Evolutionary conservation across 2,113 vertebrate genomes (phyloP), one percentile per base, ranked within the genome.

Genomic region (Apodemus sylvaticus): DNA sequence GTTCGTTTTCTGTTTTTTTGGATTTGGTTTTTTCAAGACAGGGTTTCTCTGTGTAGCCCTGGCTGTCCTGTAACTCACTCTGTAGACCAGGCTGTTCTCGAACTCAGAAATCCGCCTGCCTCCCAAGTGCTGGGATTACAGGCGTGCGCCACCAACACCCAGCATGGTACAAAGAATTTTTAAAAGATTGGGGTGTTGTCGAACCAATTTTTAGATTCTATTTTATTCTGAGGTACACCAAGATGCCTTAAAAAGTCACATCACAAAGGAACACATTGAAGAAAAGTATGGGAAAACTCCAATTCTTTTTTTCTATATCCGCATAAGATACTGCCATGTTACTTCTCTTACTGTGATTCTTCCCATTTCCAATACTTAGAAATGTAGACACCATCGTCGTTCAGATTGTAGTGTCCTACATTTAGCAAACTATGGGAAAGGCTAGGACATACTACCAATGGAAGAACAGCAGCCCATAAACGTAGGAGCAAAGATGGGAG

Each of bases 221-320:
- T 89, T 96, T 96, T 76, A 92, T 86, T 89, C 64, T 82, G 19
- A 83, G 64, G 20, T 9, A 9, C 7, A 77, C 90, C 20, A 94
- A n/a, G 86, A 73, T 78, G 81, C 3, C 68, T 89, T 78, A 17
- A 85, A 5, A n/a, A 79, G 39, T 9, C 11, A 79, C 42, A 81
- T 85, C 76, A 78, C 13, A 7, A 93, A 78, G 58, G 11, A 92
- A 73, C 1, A 66, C 0, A 3, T 1, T 29, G 24, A 90, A 4
- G 48, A 48, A 88, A 88, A 58, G 42, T 48, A 71, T 19, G 26
- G 0, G 39, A 31, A 82, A 94, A 26, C 29, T 12, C 68, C 70
- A 66, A 17, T 89, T 74, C 12, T 95, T 11, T 90, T 90, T 20
- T 88, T 86, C 2, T 60, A 31, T 17, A 9, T 8, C 19, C 1